phyloP scores from a whole-genome alignment of 2,888 invertebrate genomes.

The Poecilobothrus nobilitatus region DNA sequence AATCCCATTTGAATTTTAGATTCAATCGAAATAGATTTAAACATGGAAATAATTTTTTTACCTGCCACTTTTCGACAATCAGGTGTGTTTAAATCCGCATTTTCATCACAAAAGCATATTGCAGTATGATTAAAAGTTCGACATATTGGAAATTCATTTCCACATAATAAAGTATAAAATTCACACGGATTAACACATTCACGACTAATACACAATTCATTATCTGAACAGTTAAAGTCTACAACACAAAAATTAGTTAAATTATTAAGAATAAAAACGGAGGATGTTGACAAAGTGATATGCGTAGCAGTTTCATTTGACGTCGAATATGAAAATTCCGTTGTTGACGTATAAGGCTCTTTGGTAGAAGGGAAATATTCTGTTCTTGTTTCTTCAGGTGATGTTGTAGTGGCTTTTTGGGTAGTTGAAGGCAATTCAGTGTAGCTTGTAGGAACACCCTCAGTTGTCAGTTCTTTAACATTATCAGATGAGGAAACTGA shows the following conservation, averaged over 20 bases:
- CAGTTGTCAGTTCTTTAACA: too few species aligned
- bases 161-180: slow-evolving; percentile 35
- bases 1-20: slow-evolving; percentile 32
- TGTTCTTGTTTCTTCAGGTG: too few species aligned
- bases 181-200: slow-evolving; percentile 49
- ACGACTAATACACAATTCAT: slow-evolving; percentile 46
- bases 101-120: slow-evolving; percentile 49
- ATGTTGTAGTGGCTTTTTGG: too few species aligned
- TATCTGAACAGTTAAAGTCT: slow-evolving; percentile 41
- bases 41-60: slow-evolving; percentile 40
- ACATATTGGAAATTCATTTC: slow-evolving; percentile 46
- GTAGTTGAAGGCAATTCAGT: too few species aligned
- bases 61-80: slow-evolving; percentile 55
- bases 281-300: too few species aligned
- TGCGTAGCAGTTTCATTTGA: too few species aligned
- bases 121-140: slow-evolving; percentile 48
- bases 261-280: slow-evolving; percentile 18
- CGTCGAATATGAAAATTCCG: too few species aligned
- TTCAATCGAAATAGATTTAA: slow-evolving; percentile 15
- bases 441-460: too few species aligned
- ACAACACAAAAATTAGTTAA: slow-evolving; percentile 27
- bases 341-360: too few species aligned
- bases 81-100: slow-evolving; percentile 43
- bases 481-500: too few species aligned
- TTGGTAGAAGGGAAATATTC: too few species aligned